Percentiles rank a stretch among this genome's conserved stretches.
Conservation (phyloP, 2,797 vertebrate species). For the Cyclopterus lumpus region DNA sequence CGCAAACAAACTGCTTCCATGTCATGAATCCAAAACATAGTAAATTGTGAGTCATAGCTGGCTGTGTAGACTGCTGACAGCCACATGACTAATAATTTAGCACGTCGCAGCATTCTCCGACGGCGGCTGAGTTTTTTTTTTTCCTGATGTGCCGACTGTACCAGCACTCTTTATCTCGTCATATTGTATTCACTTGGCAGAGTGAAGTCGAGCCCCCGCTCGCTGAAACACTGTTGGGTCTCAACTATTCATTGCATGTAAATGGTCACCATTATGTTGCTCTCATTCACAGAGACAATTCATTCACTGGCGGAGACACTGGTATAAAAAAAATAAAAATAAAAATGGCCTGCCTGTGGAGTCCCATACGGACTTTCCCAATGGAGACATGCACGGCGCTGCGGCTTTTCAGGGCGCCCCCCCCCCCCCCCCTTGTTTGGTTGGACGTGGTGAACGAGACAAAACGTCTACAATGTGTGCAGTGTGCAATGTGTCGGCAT, state of each 20-base stretch:
- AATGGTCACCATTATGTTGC: conserved; percentile 41
- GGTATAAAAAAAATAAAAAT: not conserved
- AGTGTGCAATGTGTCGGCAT: conserved; percentile 35
- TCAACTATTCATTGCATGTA: conserved; percentile 43
- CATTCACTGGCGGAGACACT: conserved; percentile 39
- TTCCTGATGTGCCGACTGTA: not conserved
- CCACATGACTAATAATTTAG: conserved; percentile 16
- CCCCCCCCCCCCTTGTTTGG: conserved; percentile 2
- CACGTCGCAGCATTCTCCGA: not conserved
- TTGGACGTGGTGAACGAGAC: not conserved
- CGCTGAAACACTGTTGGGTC: conserved; percentile 13
- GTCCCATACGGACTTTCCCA: not conserved
- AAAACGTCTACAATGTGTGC: too few relatives aligned
- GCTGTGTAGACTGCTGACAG: conserved; percentile 13
- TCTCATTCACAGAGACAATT: conserved; percentile 39
- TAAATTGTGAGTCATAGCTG: not conserved
- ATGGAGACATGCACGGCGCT: conserved; percentile 3
- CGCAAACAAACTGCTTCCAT: not conserved
- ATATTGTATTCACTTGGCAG: conserved; percentile 17
- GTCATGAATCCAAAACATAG: not conserved
- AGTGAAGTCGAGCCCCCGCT: conserved; percentile 15
- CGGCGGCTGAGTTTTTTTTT: not conserved
- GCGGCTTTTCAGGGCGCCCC: conserved; percentile 6
- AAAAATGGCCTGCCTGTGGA: conserved; percentile 39
- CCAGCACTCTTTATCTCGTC: conserved; percentile 39